These are phyloP conservation scores for Zhuqinia jingwanae DNA, from an alignment of 2,888 invertebrate genomes.

Conservation along the genomic window DNA sequence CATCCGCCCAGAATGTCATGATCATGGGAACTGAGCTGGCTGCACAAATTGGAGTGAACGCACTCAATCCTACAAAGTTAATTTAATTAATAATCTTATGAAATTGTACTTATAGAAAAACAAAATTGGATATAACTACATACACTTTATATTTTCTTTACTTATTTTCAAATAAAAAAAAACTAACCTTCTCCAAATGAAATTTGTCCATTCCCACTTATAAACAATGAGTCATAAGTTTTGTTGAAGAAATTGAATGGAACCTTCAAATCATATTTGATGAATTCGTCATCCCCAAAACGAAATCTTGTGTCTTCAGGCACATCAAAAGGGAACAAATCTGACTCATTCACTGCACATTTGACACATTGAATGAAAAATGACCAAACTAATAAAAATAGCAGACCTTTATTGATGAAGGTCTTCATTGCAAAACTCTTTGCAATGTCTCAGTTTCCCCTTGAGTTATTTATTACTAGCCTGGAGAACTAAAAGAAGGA, in stretches of 20 bases:
- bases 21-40: conserved; percentile 64
- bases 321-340: conserved; percentile 15
- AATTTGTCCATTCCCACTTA: conserved; percentile 55
- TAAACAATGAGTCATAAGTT: conserved; percentile 12
- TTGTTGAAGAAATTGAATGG: conserved; percentile 50
- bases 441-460: not conserved
- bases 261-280: not conserved
- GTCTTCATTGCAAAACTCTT: not conserved
- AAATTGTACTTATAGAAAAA: too few relatives aligned
- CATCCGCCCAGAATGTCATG: conserved; percentile 65
- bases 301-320: not conserved
- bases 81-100: too few relatives aligned
- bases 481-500: too few relatives aligned
- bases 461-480: too few relatives aligned
- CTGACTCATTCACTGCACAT: not conserved
- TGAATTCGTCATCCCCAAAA: conserved; percentile 40
- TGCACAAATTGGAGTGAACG: conserved; percentile 47
- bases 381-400: not conserved
- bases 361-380: not conserved
- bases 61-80: conserved; percentile 33
- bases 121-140: too few relatives aligned
- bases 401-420: not conserved
- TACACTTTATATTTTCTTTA: too few relatives aligned
- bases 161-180: too few relatives aligned
- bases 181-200: conserved; percentile 35